Evolutionary conservation across 2,888 invertebrate species (phyloP), one percentile per base, ranked within the genome.

Genomic region (Dermolepida albohirtum): DNA sequence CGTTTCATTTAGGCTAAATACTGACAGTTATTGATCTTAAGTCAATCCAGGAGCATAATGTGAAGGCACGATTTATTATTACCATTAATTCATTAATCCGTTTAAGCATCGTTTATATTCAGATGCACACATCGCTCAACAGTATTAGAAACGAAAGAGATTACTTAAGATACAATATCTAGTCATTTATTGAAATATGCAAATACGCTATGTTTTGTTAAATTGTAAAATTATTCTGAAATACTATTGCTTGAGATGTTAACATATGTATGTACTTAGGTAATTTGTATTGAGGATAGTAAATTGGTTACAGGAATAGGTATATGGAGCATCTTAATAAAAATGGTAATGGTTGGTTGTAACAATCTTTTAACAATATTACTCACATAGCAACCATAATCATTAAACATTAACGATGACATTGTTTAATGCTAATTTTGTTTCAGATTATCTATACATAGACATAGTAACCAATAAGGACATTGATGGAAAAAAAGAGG

Each of bases 361-460:
- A 27, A 57, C 27, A 27, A 57, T 57, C 17, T 12, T 44, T 44
- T 47, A 27, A 44, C 27, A 39, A 49, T 16, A 14, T 47, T 34
- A 16, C 29, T 47, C 47, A 16, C 41, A 10, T 68, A 68, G 10
- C 64, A 62, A 34, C n/a, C 5, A 34, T 54, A n/a, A 12, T 34
- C 16, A 54, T 34, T 27, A 34, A 17, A 40, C 39, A 11, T 55
- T 17, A n/a, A 11, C 12, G 40, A 41, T 22, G 6, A 40, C n/a
- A 10, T 40, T 59, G 22, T 22, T 39, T 62, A 51, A 67, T 27
- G n/a, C 41, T 44, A 34, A 10, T 34, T 67, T 57, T 67, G 59
- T 59, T 67, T 67, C 59, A 67, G 57, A 59, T 67, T 59, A 40
- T 39, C 41, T 57, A 12, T 67, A 65, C 54, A 54, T 52, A 52